Conservation (phyloP, 2,797 vertebrate species). For the Moxostoma hubbsi region DNA sequence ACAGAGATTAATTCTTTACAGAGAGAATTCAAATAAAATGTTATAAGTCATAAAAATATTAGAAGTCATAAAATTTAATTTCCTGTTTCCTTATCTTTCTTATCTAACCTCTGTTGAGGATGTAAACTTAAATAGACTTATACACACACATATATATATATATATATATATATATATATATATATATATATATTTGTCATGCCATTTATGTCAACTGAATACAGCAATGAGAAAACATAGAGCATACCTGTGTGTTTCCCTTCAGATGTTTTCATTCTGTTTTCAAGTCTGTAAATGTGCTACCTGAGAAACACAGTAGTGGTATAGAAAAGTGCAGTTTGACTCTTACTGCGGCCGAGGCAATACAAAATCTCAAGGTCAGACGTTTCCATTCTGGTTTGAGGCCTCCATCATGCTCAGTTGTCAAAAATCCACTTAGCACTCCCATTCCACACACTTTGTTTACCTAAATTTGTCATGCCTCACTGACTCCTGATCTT, state of each 20-base stretch:
- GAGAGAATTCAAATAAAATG: no score
- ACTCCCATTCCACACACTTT: constrained; percentile 33
- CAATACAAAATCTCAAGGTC: constrained; percentile 50
- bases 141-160: no score
- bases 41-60: no score
- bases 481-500: constrained; percentile 26
- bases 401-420: constrained; percentile 37
- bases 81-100: no score
- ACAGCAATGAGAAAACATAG: not conserved
- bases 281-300: not conserved
- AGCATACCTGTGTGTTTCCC: not conserved
- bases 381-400: constrained; percentile 43
- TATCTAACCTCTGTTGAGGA: no score
- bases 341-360: constrained; percentile 9
- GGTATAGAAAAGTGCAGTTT: constrained; percentile 10
- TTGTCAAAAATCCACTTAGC: constrained; percentile 48
- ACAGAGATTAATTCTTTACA: no score
- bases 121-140: no score
- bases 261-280: not conserved
- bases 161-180: no score
- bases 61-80: no score
- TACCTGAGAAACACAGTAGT: not conserved
- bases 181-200: no score
- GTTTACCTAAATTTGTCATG: constrained; percentile 45
- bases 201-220: not conserved